These are phyloP conservation scores for Lepidostoma basale DNA, from an alignment of 1,140 invertebrate species.

Conservation along the genomic window DNA sequence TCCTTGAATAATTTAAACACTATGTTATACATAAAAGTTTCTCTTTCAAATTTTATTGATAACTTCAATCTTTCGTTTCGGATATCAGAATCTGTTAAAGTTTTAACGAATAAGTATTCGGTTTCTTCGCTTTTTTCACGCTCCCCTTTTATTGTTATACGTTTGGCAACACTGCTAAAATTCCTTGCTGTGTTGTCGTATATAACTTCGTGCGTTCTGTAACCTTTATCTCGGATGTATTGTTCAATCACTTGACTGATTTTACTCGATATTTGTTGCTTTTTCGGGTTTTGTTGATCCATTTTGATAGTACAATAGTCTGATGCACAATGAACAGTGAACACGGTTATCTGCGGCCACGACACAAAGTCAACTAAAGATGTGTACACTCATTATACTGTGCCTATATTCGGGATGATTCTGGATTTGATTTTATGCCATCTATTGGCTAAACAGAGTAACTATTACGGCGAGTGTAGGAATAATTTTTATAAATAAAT, in stretches of 20 bases:
- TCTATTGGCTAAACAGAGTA: too few relatives aligned
- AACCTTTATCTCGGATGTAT: neutral
- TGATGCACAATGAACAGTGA: neutral
- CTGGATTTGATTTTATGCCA: too few relatives aligned
- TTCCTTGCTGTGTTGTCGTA: neutral
- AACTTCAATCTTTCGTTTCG: constrained; percentile 10
- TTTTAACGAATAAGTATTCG: constrained; percentile 31
- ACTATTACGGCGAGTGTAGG: too few relatives aligned
- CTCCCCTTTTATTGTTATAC: constrained; percentile 31
- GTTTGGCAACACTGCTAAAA: constrained; percentile 18
- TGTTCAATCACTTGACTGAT: neutral
- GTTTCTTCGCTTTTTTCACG: constrained; percentile 23
- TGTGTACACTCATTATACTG: too few relatives aligned
- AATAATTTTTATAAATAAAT: too few relatives aligned
- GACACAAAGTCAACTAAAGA: neutral
- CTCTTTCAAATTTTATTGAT: constrained; percentile 33
- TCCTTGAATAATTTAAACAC: constrained; percentile 31
- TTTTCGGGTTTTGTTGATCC: neutral
- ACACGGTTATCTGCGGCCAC: neutral
- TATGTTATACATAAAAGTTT: constrained; percentile 35
- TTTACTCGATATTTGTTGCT: neutral
- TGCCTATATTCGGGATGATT: too few relatives aligned
- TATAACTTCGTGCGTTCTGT: neutral
- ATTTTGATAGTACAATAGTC: neutral
- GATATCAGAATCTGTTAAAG: constrained; percentile 18